A percentile compares a stretch with the other conserved stretches of the same genome.
Evolutionary conservation across 2,797 vertebrate genomes (phyloP).

Genomic region (Lepidocolaptes lacrymiger): DNA sequence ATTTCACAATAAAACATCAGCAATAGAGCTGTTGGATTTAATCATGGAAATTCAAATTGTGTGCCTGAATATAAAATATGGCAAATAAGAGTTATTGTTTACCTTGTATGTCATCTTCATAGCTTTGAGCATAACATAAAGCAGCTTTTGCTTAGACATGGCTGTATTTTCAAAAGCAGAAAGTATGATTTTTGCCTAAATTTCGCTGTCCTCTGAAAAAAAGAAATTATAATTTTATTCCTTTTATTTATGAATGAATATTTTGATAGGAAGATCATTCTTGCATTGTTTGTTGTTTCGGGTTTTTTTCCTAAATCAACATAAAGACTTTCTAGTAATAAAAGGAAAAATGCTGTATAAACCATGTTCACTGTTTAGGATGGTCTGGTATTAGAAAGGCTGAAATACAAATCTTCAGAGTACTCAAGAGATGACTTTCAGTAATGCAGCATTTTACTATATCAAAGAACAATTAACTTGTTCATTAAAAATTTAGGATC

Average conservation of each 20-base stretch:
- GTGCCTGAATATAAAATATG: neutral
- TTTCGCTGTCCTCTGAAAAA: neutral
- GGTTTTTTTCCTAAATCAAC: neutral
- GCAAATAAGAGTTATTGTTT: neutral
- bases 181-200: neutral
- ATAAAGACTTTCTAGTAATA: neutral
- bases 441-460: neutral
- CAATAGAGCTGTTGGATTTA: neutral
- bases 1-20: neutral
- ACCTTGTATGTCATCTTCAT: neutral
- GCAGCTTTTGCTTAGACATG: neutral
- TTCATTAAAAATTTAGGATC: constrained; percentile 46
- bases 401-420: constrained; percentile 6
- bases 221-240: neutral
- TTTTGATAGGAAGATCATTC: neutral
- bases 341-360: neutral
- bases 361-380: neutral
- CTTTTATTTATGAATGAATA: neutral
- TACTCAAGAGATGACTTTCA: constrained; percentile 5
- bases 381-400: neutral
- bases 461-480: constrained; percentile 50
- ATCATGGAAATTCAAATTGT: neutral
- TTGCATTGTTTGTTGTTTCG: neutral
- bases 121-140: neutral
- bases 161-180: neutral